phyloP scores from a whole-genome alignment of 2,113 vertebrate genomes.

The Dromiciops gliroides region DNA sequence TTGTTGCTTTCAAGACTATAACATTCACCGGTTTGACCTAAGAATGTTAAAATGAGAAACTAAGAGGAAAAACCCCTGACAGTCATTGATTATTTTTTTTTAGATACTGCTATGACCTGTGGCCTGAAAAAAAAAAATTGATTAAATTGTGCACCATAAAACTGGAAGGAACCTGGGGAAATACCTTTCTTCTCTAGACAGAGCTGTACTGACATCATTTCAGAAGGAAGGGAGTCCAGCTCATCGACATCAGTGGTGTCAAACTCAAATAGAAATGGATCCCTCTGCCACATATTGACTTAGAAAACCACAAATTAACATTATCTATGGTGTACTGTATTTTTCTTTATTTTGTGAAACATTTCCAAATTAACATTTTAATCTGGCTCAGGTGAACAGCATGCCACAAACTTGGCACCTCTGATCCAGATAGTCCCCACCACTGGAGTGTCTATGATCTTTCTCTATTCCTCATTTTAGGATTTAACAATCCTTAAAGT shows the following conservation, averaged over 20 bases:
- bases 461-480: neutral
- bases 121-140: slow-evolving; percentile 12
- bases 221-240: neutral
- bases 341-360: neutral
- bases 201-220: neutral
- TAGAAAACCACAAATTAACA: neutral
- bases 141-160: slow-evolving; percentile 58
- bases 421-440: neutral
- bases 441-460: neutral
- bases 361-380: neutral
- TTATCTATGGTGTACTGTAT: neutral
- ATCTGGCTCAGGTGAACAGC: neutral
- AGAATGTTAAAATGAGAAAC: slow-evolving; percentile 62
- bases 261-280: neutral
- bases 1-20: slow-evolving; percentile 49
- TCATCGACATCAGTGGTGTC: neutral
- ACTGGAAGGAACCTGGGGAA: slow-evolving; percentile 18
- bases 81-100: slow-evolving; percentile 57
- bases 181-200: neutral
- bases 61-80: slow-evolving; percentile 43
- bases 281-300: neutral
- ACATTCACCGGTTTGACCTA: slow-evolving; percentile 52
- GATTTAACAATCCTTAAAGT: neutral
- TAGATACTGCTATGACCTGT: slow-evolving; percentile 15
- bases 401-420: neutral